Percentiles rank a stretch among this genome's conserved stretches.
Conservation (phyloP, 2,113 vertebrate genomes). For the Scortum barcoo region DNA sequence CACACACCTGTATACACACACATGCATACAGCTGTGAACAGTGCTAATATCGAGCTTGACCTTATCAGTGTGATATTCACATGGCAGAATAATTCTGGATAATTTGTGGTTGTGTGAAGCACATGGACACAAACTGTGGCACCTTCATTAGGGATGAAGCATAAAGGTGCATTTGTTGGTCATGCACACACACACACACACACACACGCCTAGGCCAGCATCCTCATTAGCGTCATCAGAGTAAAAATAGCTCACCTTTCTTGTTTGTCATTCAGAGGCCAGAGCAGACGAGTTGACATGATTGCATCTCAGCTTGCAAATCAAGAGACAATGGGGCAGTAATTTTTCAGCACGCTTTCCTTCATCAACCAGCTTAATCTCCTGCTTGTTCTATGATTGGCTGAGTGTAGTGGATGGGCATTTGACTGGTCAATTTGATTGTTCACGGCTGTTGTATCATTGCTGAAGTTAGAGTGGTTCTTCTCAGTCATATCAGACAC, state of each 20-base stretch:
- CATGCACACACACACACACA: neutral
- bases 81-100: conserved; percentile 56
- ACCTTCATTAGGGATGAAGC: conserved; percentile 56
- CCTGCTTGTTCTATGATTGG: conserved; percentile 63
- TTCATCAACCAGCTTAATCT: conserved; percentile 53
- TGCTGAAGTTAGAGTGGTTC: conserved; percentile 38
- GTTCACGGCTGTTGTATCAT: conserved; percentile 49
- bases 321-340: conserved; percentile 70
- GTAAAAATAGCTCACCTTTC: conserved; percentile 68
- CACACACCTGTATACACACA: neutral
- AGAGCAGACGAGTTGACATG: conserved; percentile 46
- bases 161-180: conserved; percentile 26
- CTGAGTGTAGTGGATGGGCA: conserved; percentile 49
- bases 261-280: conserved; percentile 64
- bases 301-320: conserved; percentile 72
- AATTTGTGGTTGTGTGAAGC: conserved; percentile 54
- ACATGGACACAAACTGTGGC: conserved; percentile 32
- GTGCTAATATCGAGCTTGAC: conserved; percentile 64
- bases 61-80: conserved; percentile 65
- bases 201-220: neutral
- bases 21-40: neutral
- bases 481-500: neutral
- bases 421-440: conserved; percentile 67
- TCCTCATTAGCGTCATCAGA: conserved; percentile 60
- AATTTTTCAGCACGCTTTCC: conserved; percentile 63